Evolutionary conservation across 2,113 vertebrate species (phyloP).

Genomic region (Triplophysa siluroides): DNA sequence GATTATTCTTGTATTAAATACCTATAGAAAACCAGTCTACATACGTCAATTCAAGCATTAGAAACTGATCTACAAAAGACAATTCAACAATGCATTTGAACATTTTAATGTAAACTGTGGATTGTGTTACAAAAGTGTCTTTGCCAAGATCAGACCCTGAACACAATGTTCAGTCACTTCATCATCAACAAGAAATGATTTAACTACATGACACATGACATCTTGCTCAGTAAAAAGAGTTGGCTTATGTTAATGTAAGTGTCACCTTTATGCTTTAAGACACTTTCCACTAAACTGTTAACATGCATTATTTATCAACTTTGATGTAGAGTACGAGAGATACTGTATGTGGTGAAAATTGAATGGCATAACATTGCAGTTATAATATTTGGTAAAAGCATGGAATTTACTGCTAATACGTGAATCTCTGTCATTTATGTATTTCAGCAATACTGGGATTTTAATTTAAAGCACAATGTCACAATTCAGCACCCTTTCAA

Average conservation of each 20-base stretch:
- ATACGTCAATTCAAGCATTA: not conserved
- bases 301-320: not conserved
- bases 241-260: slow-evolving; percentile 39
- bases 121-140: not conserved
- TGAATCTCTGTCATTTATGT: slow-evolving; percentile 68
- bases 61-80: not conserved
- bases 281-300: not conserved
- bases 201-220: slow-evolving; percentile 35
- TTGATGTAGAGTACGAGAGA: too few relatives aligned
- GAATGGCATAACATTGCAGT: too few relatives aligned
- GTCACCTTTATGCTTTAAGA: slow-evolving; percentile 39
- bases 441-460: slow-evolving; percentile 60
- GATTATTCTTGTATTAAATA: not conserved
- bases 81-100: not conserved
- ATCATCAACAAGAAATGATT: slow-evolving; percentile 38
- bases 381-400: too few relatives aligned
- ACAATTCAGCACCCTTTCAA: slow-evolving; percentile 80
- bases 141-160: slow-evolving; percentile 17
- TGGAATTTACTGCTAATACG: not conserved
- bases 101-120: not conserved
- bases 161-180: slow-evolving; percentile 55
- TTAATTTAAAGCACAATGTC: slow-evolving; percentile 76
- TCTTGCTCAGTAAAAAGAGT: slow-evolving; percentile 8
- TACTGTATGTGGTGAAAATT: not conserved
- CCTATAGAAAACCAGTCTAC: not conserved